These are phyloP conservation scores for Notothenia coriiceps DNA, from an alignment of 2,113 vertebrate genomes.

Conservation along the genomic window DNA sequence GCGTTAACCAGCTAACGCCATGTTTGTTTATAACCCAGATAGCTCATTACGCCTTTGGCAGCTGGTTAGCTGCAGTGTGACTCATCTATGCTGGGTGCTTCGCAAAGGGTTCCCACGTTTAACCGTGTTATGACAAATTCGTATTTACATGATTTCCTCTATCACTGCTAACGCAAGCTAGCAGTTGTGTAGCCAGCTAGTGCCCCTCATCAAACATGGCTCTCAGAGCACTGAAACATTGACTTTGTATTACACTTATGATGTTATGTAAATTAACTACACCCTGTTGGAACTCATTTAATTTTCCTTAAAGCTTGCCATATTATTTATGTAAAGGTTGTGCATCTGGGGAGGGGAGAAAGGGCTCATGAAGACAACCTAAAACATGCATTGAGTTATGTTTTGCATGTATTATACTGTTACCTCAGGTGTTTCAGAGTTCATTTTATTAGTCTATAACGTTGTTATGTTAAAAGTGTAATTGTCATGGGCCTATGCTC, in stretches of 20 bases:
- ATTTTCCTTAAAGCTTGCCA: neutral
- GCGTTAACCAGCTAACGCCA: conserved; percentile 50
- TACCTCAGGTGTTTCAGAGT: neutral
- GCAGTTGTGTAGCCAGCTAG: conserved; percentile 45
- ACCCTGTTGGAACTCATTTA: neutral
- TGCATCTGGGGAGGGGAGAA: conserved; percentile 37
- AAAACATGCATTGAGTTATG: conserved; percentile 19
- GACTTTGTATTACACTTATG: conserved; percentile 27
- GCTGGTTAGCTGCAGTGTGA: neutral
- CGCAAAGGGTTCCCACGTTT: neutral
- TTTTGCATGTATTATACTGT: conserved; percentile 25
- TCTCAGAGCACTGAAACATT: conserved; percentile 47
- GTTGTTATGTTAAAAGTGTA: neutral
- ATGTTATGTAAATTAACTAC: neutral
- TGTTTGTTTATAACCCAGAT: conserved; percentile 50
- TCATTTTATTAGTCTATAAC: neutral
- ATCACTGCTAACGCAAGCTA: conserved; percentile 58
- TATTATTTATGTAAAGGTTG: conserved; percentile 16
- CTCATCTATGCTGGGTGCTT: neutral
- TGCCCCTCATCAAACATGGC: conserved; percentile 43
- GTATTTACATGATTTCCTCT: conserved; percentile 9
- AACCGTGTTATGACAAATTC: neutral
- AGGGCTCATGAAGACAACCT: conserved; percentile 30
- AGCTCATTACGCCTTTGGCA: conserved; percentile 15
- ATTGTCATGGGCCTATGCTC: conserved; percentile 8